These are phyloP conservation scores for Choloepus hoffmanni DNA, from an alignment of 2,113 vertebrate genomes.

Conservation along the genomic window DNA sequence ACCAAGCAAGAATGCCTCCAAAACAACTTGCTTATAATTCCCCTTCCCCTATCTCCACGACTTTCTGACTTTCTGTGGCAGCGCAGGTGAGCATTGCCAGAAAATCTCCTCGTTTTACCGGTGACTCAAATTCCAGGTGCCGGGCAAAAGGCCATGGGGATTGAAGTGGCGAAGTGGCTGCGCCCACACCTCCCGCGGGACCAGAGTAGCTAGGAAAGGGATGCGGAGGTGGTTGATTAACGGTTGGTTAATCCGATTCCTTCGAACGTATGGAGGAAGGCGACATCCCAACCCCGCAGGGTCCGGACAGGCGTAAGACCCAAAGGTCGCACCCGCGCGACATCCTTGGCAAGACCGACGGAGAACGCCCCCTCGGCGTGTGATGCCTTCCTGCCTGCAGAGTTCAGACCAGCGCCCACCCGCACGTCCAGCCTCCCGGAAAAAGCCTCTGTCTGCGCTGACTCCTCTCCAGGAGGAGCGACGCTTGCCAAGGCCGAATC, in stretches of 20 bases:
- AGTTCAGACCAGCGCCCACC: neutral
- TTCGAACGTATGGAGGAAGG: rapidly evolving
- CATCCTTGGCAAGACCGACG: rapidly evolving
- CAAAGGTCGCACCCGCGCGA: rapidly evolving
- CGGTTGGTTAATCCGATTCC: too few relatives aligned
- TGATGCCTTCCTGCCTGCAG: rapidly evolving
- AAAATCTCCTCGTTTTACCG: neutral
- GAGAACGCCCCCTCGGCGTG: neutral
- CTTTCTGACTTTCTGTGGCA: neutral
- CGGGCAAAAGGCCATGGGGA: rapidly evolving
- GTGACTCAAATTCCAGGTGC: neutral
- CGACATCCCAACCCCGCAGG: rapidly evolving
- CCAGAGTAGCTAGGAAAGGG: neutral
- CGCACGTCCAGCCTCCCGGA: rapidly evolving
- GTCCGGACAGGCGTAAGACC: too few relatives aligned
- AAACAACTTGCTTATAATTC: too few relatives aligned
- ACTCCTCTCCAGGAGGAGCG: neutral
- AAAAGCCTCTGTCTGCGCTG: rapidly evolving
- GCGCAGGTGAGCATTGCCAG: rapidly evolving
- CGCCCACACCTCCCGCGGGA: rapidly evolving
- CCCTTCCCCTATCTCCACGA: rapidly evolving
- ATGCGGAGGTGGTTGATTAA: too few relatives aligned
- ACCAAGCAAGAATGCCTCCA: too few relatives aligned
- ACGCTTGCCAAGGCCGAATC: rapidly evolving
- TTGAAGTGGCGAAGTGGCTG: rapidly evolving